Base-by-base conservation (phyloP, 1,140 invertebrate species). In the Drosophila varians region DNA sequence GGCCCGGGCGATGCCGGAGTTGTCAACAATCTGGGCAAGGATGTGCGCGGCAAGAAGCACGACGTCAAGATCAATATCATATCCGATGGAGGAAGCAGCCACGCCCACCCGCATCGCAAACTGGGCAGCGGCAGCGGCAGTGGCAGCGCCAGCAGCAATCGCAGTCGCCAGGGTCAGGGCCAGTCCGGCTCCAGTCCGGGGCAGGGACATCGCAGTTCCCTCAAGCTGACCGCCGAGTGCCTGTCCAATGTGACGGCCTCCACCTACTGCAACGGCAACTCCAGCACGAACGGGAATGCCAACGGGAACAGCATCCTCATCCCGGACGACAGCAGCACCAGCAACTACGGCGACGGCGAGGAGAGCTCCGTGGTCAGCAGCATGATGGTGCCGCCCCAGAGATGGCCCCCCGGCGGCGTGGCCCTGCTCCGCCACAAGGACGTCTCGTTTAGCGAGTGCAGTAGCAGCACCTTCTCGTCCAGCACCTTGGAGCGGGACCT, bases 21-120 rank as follows among this genome's bases (percentile, higher is more conserved):
- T 21, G 82, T 87, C 3, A 87, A 87, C 43, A 87, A 87, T 46
- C 56, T 88, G 14, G 77, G 83, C 71, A 83, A 83, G 23, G 64
- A 88, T 31, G 66, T 88, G 54, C 83, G 84, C 7, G 60, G 80
- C 53, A 90, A 90, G 62, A 90, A 89, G 58, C 86, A 90, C 31
- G 89, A 90, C 19, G 89, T 89, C 1, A 89, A 90, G 31, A 90
- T 90, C 40, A 90, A 90, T 42, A 90, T 90, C 36, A 90, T 90
- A 14, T 90, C 89, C 2, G 89, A 90, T 46, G 84, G 89, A 0
- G 53, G 53, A 0, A 80, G 86, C 47, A 75, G 80, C 25, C 26
- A n/a, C 31, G 11, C 19, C 18, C 18, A 18, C 25, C 31, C 42
- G 12, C 62, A 34, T 6, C 60, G 56, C 21, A 75, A 86, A 14